Evolutionary conservation across 2,797 vertebrate genomes (phyloP).

Genomic region (Prionace glauca): DNA sequence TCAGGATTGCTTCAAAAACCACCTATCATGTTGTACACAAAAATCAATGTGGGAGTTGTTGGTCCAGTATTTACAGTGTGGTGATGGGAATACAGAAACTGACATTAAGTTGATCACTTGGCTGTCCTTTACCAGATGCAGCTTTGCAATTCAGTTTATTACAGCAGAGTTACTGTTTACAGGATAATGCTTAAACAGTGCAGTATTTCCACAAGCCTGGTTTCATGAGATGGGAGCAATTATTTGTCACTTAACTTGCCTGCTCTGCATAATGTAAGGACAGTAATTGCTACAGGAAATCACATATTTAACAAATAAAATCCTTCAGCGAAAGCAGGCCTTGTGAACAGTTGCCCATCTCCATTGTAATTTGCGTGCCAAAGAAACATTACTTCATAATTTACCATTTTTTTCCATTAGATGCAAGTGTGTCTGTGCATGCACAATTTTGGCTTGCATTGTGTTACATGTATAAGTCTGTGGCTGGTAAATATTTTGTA

Average conservation of each 20-base stretch:
- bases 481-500: background rate
- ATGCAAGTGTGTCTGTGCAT: background rate
- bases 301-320: constrained; percentile 45
- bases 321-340: constrained; percentile 31
- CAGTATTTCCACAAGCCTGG: constrained; percentile 40
- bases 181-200: constrained; percentile 49
- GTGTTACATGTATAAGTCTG: background rate
- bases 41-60: constrained; percentile 13
- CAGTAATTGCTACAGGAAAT: constrained; percentile 51
- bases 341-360: constrained; percentile 15
- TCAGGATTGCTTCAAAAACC: background rate
- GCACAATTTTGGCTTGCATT: background rate
- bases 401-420: constrained; percentile 1
- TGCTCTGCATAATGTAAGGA: constrained; percentile 46
- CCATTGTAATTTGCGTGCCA: constrained; percentile 21
- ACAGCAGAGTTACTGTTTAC: constrained; percentile 48
- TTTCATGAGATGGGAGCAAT: constrained; percentile 46
- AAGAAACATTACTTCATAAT: constrained; percentile 9
- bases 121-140: background rate
- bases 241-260: constrained; percentile 50
- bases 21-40: background rate
- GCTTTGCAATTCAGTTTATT: constrained; percentile 2
- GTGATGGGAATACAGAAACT: background rate
- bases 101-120: constrained; percentile 3
- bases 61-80: background rate